phyloP scores from a whole-genome alignment of 2,888 invertebrate genomes.

The Scaptomyza parva region DNA sequence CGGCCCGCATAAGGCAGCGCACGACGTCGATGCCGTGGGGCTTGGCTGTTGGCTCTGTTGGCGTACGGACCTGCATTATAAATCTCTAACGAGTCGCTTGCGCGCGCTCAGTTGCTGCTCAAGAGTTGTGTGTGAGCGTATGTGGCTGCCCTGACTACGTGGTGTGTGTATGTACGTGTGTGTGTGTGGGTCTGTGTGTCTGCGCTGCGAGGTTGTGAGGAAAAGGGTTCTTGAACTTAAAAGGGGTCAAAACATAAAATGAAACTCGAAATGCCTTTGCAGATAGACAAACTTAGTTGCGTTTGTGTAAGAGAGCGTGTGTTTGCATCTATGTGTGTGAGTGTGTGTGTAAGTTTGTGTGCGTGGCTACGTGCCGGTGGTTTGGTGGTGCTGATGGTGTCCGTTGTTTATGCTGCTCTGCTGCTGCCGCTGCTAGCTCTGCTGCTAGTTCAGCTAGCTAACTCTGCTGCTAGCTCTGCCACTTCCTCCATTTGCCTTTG shows the following conservation, averaged over 20 bases:
- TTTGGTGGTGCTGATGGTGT: slow-evolving; percentile 70
- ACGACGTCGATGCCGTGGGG: slow-evolving; percentile 49
- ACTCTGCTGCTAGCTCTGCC: slow-evolving; percentile 48
- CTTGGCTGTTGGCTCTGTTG: slow-evolving; percentile 43
- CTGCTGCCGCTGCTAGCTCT: slow-evolving; percentile 35
- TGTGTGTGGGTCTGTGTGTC: slow-evolving; percentile 23
- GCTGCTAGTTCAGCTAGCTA: slow-evolving; percentile 37
- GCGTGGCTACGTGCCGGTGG: slow-evolving; percentile 58
- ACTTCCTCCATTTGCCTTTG: slow-evolving; percentile 75
- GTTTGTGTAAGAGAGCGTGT: slow-evolving; percentile 42
- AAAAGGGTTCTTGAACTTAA: slow-evolving; percentile 84
- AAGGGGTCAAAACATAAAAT: slow-evolving; percentile 83
- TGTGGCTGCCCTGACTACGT: slow-evolving; percentile 43
- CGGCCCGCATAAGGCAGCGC: slow-evolving; percentile 48
- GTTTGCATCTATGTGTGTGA: slow-evolving; percentile 22
- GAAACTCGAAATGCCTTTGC: slow-evolving; percentile 81
- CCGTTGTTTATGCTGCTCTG: slow-evolving; percentile 59
- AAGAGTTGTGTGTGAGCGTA: slow-evolving; percentile 59
- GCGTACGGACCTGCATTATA: slow-evolving; percentile 60
- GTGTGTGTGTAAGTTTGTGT: slow-evolving; percentile 23
- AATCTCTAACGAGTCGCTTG: slow-evolving; percentile 71
- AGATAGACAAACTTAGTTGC: slow-evolving; percentile 74
- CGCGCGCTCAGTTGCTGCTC: slow-evolving; percentile 68
- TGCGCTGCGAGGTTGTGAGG: slow-evolving; percentile 63
- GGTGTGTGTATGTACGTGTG: slow-evolving; percentile 11